Base-by-base conservation (phyloP, 2,888 invertebrate genomes). In the Megalurothrips usitatus region DNA sequence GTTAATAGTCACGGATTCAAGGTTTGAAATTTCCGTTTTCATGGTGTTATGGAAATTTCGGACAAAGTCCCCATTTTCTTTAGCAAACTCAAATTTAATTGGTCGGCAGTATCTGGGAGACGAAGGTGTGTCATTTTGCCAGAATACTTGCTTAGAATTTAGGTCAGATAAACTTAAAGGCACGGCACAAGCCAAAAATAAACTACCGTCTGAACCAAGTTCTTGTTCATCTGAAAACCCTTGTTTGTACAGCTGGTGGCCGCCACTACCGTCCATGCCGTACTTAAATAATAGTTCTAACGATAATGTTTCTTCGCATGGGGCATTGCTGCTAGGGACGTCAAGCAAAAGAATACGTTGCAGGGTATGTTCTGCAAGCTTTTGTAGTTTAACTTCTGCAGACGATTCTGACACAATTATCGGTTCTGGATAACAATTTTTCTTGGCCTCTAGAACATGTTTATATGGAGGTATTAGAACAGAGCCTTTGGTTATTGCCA, bases 101-200 rank as follows among this genome's bases (percentile, higher is more conserved):
- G 63, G 63, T n/a, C 63, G 63, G n/a, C 63, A 63, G n/a, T n/a
- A 63, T 63, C 63, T 63, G 17, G 63, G 17, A n/a, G 63, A 63
- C 9, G 63, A 63, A n/a, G 63, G 17, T 19, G 63, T n/a, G 9
- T 14, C 9, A n/a, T 63, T 63, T 63, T n/a, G 17, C 63, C 63
- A 63, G 9, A 63, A n/a, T 14, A n/a, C 63, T 9, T 63, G 17
- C 63, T n/a, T 9, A 52, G 52, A 14, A 14, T 12, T 52, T 12
- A 12, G 52, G 52, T 52, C 52, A 52, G 17, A 12, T 52, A 52
- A 52, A 12, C 52, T 9, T n/a, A 63, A 9, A n/a, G 63, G 63
- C 17, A 63, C 63, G n/a, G n/a, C 14, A 63, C 63, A 19, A n/a
- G 9, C 9, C 17, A 63, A n/a, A n/a, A 63, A 63, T 19, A 63